These are phyloP conservation scores for Phrynocephalus vlangalii DNA, from an alignment of 2,797 vertebrate genomes.

Conservation along the genomic window DNA sequence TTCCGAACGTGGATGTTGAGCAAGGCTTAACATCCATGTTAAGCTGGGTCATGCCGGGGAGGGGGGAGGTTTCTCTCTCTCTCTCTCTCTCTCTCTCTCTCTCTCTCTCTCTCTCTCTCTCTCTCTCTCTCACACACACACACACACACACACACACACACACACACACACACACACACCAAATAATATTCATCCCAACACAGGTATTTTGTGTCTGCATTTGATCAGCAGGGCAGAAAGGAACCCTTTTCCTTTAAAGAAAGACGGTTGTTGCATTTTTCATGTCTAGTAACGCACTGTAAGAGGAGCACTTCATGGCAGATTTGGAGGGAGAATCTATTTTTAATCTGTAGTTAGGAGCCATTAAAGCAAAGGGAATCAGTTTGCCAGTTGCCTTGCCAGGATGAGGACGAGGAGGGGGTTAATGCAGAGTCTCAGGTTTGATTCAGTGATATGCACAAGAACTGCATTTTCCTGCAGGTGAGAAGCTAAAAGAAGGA, in stretches of 20 bases:
- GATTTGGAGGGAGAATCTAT: not conserved
- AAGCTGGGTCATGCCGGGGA: no score
- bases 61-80: no score
- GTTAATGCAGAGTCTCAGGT: no score
- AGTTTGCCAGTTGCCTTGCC: not conserved
- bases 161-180: no score
- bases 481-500: not conserved
- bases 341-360: slow-evolving; percentile 17
- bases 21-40: slow-evolving; percentile 5
- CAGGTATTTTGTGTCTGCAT: slow-evolving; percentile 3
- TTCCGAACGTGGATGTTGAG: slow-evolving; percentile 22
- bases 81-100: no score
- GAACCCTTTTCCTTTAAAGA: not conserved
- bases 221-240: not conserved
- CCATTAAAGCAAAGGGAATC: not conserved
- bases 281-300: not conserved
- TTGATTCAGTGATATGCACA: not conserved
- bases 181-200: slow-evolving; percentile 20
- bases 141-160: no score
- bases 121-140: no score
- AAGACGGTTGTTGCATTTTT: slow-evolving; percentile 2
- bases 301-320: not conserved
- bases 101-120: no score
- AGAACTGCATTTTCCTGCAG: not conserved
- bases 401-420: not conserved